Conservation (phyloP, 2,113 vertebrate genomes). For the Erythrolamprus reginae region DNA sequence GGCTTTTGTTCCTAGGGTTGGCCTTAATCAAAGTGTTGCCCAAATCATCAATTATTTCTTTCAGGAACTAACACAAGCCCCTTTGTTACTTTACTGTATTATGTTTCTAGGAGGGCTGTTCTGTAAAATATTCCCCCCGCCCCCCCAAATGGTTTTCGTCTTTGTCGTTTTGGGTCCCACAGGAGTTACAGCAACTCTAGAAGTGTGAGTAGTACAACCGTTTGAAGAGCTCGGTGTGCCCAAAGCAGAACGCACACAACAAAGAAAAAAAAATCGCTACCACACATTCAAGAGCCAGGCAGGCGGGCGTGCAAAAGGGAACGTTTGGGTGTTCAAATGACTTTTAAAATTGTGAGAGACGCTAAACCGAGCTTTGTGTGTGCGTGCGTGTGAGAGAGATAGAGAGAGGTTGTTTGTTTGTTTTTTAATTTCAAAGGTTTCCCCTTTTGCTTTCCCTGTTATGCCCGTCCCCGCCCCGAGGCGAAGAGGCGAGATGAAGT, state of each 20-base stretch:
- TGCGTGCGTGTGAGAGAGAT: too few species aligned
- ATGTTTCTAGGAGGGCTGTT: neutral
- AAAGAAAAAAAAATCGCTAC: neutral
- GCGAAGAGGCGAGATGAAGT: fast-evolving
- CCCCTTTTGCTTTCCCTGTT: neutral
- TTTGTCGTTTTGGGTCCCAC: neutral
- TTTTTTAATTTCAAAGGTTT: neutral
- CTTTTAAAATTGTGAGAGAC: neutral
- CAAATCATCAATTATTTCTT: neutral
- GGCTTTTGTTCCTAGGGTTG: neutral
- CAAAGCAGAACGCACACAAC: neutral
- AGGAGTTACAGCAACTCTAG: neutral
- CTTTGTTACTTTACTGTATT: neutral
- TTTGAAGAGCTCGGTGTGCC: neutral
- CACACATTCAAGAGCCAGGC: neutral
- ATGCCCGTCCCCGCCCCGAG: neutral
- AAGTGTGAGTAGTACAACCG: neutral
- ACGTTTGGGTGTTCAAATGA: neutral
- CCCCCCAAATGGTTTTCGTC: neutral
- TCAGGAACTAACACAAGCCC: neutral
- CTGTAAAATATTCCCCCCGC: neutral
- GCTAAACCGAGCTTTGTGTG: neutral
- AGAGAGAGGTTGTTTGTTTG: too few species aligned
- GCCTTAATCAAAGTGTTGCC: neutral
- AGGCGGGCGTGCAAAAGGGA: neutral